Evolutionary conservation across 2,113 vertebrate genomes (phyloP).

Genomic region (Onychostruthus taczanowskii): DNA sequence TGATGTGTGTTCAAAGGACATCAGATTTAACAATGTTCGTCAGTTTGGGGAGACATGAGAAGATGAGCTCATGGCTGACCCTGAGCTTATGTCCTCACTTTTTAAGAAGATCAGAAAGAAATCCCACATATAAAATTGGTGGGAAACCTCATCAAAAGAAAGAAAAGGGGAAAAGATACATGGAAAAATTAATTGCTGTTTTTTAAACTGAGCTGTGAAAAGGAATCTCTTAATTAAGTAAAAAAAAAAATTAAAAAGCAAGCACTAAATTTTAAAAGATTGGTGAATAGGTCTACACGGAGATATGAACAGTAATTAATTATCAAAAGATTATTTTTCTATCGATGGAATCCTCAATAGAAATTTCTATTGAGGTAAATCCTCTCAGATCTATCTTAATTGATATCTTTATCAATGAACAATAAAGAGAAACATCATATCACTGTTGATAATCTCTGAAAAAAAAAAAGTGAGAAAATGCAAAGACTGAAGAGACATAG

Average conservation of each 20-base stretch:
- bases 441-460: background rate
- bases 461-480: background rate
- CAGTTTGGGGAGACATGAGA: background rate
- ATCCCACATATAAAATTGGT: background rate
- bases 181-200: accelerated
- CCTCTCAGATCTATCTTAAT: background rate
- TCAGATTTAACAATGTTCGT: background rate
- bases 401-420: background rate
- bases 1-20: background rate
- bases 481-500: background rate
- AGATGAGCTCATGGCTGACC: background rate
- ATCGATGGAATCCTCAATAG: background rate
- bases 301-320: background rate
- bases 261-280: background rate
- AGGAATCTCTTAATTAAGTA: background rate
- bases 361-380: background rate
- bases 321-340: background rate
- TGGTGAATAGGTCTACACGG: background rate
- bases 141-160: background rate
- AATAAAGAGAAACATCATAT: background rate
- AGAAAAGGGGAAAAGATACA: background rate
- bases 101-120: background rate
- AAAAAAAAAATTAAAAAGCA: background rate
- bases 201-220: background rate
- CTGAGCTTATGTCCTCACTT: background rate